phyloP scores from a whole-genome alignment of 2,113 vertebrate genomes.

The Acrocephalus arundinaceus region DNA sequence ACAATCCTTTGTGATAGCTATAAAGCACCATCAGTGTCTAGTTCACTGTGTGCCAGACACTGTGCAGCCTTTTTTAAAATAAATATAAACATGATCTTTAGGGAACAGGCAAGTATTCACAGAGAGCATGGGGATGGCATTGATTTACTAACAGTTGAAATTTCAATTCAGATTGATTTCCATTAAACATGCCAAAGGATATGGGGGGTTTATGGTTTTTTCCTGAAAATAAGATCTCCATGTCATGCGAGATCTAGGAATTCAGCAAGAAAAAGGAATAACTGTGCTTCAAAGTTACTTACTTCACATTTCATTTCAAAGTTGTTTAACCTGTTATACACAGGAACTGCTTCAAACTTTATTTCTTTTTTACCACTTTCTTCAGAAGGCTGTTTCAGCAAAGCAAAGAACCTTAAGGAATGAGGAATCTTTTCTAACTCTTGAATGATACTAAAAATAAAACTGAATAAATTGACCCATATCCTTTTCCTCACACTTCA shows the following conservation, averaged over 20 bases:
- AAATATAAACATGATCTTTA: not conserved
- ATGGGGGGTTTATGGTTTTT: not conserved
- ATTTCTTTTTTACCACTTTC: conserved; percentile 15
- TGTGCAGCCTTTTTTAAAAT: not conserved
- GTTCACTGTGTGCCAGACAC: not conserved
- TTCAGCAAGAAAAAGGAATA: conserved; percentile 40
- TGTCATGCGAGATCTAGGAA: conserved; percentile 13
- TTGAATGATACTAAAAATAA: not conserved
- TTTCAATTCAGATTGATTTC: conserved; percentile 53
- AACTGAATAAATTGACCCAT: not conserved
- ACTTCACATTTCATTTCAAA: conserved; percentile 28
- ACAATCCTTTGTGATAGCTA: not conserved
- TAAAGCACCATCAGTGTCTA: not conserved
- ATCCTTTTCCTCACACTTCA: not conserved
- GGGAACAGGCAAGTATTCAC: not conserved
- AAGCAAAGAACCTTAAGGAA: not conserved
- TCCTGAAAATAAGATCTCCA: conserved; percentile 22
- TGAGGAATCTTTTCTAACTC: not conserved
- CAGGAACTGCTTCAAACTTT: not conserved
- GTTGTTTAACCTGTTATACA: not conserved
- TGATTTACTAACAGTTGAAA: conserved; percentile 55
- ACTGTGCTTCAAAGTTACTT: conserved; percentile 7
- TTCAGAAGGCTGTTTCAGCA: not conserved
- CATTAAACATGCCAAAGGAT: conserved; percentile 37
- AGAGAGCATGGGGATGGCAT: conserved; percentile 28